Evolutionary conservation across 2,888 invertebrate genomes (phyloP).

Genomic region (Plebejus melissa): DNA sequence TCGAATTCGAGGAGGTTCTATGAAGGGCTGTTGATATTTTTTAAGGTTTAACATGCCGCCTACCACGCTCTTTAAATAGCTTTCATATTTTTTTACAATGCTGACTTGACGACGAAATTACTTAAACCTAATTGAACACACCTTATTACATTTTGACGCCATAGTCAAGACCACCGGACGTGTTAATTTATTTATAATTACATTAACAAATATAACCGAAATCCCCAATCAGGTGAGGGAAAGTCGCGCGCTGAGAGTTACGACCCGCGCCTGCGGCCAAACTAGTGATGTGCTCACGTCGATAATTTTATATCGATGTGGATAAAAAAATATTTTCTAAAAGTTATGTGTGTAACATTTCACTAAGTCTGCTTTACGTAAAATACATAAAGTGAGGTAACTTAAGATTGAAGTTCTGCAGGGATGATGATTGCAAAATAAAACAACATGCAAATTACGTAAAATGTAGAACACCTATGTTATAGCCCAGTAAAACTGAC

Average conservation of each 20-base stretch:
- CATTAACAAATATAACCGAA: conserved; percentile 12
- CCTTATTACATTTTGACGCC: conserved; percentile 13
- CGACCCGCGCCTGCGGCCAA: background rate
- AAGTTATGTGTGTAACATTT: no score
- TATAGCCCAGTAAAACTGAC: background rate
- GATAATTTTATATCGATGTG: background rate
- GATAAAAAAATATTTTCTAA: background rate
- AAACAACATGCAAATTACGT: no score
- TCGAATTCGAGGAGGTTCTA: no score
- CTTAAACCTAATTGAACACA: background rate
- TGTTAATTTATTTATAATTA: conserved; percentile 2
- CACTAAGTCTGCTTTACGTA: no score
- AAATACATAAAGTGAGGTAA: no score
- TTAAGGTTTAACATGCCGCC: no score
- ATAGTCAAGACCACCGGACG: conserved; percentile 6
- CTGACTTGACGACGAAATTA: background rate
- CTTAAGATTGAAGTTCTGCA: no score
- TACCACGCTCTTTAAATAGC: no score
- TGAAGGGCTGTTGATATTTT: no score
- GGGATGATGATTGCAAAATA: no score
- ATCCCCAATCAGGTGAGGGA: background rate
- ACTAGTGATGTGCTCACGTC: background rate
- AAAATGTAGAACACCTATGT: no score
- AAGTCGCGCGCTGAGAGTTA: conserved; percentile 5
- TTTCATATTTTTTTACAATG: no score